These are phyloP conservation scores for Brachypteracias leptosomus DNA, from an alignment of 2,113 vertebrate genomes.

Conservation along the genomic window DNA sequence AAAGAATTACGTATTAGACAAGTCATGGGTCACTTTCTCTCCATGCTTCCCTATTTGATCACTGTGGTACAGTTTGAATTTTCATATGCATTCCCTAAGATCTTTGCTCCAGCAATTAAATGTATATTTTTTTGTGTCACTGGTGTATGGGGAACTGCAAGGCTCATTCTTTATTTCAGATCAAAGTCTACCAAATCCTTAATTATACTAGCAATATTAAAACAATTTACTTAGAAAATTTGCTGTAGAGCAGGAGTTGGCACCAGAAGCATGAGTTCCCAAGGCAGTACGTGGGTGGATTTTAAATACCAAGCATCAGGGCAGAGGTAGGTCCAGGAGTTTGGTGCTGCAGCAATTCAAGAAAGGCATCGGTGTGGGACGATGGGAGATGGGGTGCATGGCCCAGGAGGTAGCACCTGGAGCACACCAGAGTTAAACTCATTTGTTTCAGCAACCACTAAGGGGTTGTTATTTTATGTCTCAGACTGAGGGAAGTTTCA, in stretches of 20 bases:
- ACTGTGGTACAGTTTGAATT: background rate
- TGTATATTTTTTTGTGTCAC: background rate
- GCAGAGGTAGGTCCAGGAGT: background rate
- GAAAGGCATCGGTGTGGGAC: background rate
- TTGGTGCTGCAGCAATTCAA: background rate
- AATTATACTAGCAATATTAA: background rate
- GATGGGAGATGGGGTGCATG: background rate
- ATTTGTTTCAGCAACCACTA: background rate
- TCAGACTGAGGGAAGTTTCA: background rate
- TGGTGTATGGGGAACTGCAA: background rate
- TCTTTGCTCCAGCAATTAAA: background rate
- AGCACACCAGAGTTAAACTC: background rate
- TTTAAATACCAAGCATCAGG: background rate
- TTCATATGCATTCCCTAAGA: background rate
- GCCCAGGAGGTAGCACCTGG: background rate
- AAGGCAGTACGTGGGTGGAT: background rate
- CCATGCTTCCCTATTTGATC: background rate
- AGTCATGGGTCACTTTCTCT: background rate
- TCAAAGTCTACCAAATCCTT: background rate
- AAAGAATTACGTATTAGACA: background rate
- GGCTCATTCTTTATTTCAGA: background rate
- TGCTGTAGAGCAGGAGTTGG: background rate
- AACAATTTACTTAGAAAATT: background rate
- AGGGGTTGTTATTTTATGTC: background rate
- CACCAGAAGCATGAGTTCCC: background rate